Evolutionary conservation across 92 coral and sea anemone genomes (phyloP).

Genomic region (Anthopleura xanthogrammica): DNA sequence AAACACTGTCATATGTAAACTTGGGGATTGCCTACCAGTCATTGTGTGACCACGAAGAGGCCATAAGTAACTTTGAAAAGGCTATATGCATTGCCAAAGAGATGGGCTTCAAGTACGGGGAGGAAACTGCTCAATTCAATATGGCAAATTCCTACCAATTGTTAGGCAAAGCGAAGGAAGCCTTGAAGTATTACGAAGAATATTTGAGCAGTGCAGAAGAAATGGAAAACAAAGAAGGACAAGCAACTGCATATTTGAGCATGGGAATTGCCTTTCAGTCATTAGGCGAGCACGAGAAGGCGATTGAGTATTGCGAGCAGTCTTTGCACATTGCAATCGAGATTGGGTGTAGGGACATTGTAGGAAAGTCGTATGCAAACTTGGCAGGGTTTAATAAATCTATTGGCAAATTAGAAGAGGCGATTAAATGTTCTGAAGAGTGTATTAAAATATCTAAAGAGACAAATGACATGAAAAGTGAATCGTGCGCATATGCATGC

Average conservation of each 20-base stretch:
- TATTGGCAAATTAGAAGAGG: background rate
- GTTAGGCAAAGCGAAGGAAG: background rate
- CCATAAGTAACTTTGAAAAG: background rate
- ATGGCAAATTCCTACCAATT: background rate
- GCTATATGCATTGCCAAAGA: background rate
- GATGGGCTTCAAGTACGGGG: background rate
- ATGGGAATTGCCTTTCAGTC: background rate
- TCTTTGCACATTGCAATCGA: background rate
- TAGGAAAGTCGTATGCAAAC: background rate
- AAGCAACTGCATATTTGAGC: background rate
- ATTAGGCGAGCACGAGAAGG: background rate
- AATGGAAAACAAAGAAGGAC: background rate
- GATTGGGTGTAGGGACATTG: background rate
- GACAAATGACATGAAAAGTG: background rate
- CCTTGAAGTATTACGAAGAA: background rate
- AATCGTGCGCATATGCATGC: background rate
- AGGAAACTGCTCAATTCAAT: background rate
- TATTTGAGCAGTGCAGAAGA: background rate
- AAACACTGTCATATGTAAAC: background rate
- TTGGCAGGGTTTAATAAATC: background rate
- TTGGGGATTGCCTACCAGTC: background rate
- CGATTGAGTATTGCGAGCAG: background rate
- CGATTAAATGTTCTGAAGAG: background rate
- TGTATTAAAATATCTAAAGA: background rate
- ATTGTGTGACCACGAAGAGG: background rate